These are phyloP conservation scores for Hylaea fasciaria DNA, from an alignment of 2,888 invertebrate species.

Conservation along the genomic window DNA sequence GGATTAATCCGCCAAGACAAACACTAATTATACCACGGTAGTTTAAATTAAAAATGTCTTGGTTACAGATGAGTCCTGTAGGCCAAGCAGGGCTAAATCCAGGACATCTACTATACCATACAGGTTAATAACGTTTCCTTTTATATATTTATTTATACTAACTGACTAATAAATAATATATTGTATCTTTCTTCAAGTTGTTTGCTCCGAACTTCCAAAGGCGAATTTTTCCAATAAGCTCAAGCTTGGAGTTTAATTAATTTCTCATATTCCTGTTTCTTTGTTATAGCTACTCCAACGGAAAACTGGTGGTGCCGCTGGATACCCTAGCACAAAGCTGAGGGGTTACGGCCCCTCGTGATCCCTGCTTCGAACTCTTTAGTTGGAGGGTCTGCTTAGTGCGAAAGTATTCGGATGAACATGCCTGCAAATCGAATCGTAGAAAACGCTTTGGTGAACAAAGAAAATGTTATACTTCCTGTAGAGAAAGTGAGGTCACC, in stretches of 20 bases:
- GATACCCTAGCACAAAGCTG: constrained; percentile 84
- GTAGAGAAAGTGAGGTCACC: constrained; percentile 16
- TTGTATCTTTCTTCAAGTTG: constrained; percentile 8
- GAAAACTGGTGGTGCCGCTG: constrained; percentile 86
- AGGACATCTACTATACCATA: constrained; percentile 82
- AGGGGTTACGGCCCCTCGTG: constrained; percentile 71
- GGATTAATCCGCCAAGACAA: constrained; percentile 66
- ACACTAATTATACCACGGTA: constrained; percentile 45
- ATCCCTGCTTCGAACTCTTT: constrained; percentile 75
- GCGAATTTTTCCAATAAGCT: not conserved
- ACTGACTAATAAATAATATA: constrained; percentile 28
- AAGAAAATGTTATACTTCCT: constrained; percentile 9
- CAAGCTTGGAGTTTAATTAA: not conserved
- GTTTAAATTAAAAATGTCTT: constrained; percentile 52
- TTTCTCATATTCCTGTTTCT: constrained; percentile 44
- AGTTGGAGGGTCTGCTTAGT: constrained; percentile 72
- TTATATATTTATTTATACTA: constrained; percentile 42
- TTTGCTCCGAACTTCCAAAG: constrained; percentile 18
- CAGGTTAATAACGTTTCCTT: constrained; percentile 73
- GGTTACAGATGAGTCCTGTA: constrained; percentile 84
- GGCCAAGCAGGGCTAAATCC: constrained; percentile 84
- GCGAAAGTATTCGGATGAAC: constrained; percentile 58
- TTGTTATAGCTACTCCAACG: constrained; percentile 84
- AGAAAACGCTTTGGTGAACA: constrained; percentile 24
- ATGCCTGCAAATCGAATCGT: constrained; percentile 36